phyloP scores from a whole-genome alignment of 1,140 invertebrate genomes.

The Metaphire vulgaris region DNA sequence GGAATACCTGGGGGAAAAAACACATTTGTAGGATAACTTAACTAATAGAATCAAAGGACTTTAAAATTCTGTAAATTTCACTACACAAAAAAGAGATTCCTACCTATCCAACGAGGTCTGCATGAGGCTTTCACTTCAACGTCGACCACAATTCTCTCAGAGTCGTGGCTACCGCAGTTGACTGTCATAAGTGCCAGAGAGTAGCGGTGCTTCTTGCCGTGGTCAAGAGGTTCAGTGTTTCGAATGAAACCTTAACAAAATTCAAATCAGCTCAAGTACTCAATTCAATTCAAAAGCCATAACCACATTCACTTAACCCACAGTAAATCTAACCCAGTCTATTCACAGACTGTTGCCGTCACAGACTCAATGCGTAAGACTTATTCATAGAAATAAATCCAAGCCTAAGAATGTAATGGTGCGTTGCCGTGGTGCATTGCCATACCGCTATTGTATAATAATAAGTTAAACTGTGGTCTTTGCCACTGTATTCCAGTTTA shows the following conservation, averaged over 20 bases:
- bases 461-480: no score
- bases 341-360: no score
- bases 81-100: not conserved
- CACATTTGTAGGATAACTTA: not conserved
- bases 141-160: not conserved
- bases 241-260: not conserved
- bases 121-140: slow-evolving; percentile 12
- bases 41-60: not conserved
- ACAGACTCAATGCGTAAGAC: no score
- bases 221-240: slow-evolving; percentile 14
- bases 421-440: not conserved
- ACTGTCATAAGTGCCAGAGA: not conserved
- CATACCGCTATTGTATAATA: no score
- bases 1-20: not conserved
- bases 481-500: no score
- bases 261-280: not conserved
- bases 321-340: not conserved
- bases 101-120: slow-evolving; percentile 14
- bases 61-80: not conserved
- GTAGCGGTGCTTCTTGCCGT: not conserved
- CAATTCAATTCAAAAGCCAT: not conserved
- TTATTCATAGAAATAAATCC: not conserved
- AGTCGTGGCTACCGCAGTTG: not conserved
- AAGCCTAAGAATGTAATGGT: not conserved
- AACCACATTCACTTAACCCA: not conserved